Evolutionary conservation across 2,797 vertebrate species (phyloP).

Genomic region (Leptoclinus maculatus): DNA sequence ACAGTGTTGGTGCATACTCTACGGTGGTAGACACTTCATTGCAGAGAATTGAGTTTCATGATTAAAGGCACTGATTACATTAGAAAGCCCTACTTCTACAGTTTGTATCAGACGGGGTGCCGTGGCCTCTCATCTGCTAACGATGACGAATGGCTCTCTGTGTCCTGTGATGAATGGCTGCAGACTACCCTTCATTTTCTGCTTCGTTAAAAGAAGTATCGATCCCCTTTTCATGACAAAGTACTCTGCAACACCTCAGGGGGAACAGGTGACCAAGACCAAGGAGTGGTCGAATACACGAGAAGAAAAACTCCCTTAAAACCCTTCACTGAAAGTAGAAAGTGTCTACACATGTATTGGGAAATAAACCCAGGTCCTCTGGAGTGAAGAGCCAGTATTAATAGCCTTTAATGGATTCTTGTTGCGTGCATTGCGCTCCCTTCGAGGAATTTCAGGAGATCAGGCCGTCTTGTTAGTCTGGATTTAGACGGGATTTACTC

Average conservation of each 20-base stretch:
- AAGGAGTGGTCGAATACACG: background rate
- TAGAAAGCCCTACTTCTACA: constrained; percentile 48
- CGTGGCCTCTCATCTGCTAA: constrained; percentile 57
- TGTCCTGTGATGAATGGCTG: constrained; percentile 64
- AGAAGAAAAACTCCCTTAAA: constrained; percentile 12
- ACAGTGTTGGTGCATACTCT: background rate
- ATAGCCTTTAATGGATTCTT: constrained; percentile 5
- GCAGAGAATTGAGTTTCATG: constrained; percentile 13
- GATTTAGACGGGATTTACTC: constrained; percentile 27
- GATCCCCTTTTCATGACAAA: constrained; percentile 60
- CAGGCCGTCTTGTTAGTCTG: constrained; percentile 12
- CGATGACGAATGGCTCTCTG: constrained; percentile 67
- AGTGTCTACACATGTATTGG: background rate
- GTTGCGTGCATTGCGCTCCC: background rate
- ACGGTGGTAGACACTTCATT: constrained; percentile 16
- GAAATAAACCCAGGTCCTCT: background rate
- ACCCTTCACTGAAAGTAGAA: background rate
- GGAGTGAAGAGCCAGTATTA: background rate
- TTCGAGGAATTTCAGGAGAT: background rate
- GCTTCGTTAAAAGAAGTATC: constrained; percentile 75
- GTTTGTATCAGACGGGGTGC: constrained; percentile 49
- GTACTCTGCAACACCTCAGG: constrained; percentile 44
- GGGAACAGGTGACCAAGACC: constrained; percentile 34
- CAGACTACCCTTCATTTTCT: constrained; percentile 75
- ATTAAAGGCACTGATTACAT: constrained; percentile 35